Base-by-base conservation (phyloP, 2,797 vertebrate genomes). In the Epinephelus coioides region DNA sequence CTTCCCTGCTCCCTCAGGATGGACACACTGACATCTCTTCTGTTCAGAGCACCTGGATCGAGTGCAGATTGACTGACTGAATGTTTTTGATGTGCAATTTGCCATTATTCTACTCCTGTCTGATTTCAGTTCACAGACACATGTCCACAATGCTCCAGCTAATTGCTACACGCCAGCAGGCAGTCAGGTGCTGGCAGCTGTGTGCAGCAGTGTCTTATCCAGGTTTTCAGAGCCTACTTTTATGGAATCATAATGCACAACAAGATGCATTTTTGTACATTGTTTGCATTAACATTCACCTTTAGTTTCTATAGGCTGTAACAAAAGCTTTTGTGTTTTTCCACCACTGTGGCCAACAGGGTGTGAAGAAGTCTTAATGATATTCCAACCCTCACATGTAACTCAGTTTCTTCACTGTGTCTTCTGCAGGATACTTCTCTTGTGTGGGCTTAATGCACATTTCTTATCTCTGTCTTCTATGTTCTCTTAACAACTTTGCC, bases 121-220 rank as follows among this genome's bases (percentile, higher is more conserved):
- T 85, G 69, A 73, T 77, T 75, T 17, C 69, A 34, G 74, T 62
- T 83, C 87, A 75, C 60, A 81, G 53, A 69, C 73, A 50, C 54
- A 40, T 38, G 21, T 72, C 62, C 63, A 82, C 76, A 79, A 79
- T 67, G 54, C 75, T 81, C 25, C 63, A 30, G 69, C 59, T 81
- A 84, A 83, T 83, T 81, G 75, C 63, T 71, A 34, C 61, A 67
- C 67, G 76, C 67, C 76, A 27, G 78, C 10, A 46, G 51, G 73
- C 71, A 44, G 73, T 50, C 62, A 0, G 59, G 9, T 18, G 43
- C 69, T 50, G 66, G 76, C 84, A 77, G 69, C 76, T 23, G 47
- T n/a, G 44, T 57, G 56, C 56, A 21, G 40, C 54, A 11, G 19
- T 0, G 57, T 81, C 77, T 73, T 21, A 47, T 23, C 65, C 65